Percentiles rank a stretch among this genome's conserved stretches.
phyloP scores from a whole-genome alignment of 2,113 vertebrate genomes.

The Columba livia region DNA sequence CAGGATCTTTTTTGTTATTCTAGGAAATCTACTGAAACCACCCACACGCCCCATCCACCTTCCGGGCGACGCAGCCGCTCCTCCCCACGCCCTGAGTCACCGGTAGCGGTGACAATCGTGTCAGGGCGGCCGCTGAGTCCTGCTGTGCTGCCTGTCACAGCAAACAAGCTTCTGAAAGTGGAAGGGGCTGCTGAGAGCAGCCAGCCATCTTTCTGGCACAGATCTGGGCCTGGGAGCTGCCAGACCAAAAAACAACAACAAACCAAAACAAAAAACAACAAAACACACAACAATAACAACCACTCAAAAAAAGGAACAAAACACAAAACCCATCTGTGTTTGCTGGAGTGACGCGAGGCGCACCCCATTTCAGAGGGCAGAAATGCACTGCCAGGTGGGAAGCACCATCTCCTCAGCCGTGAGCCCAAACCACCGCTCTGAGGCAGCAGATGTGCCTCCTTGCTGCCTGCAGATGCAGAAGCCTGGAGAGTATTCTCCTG shows the following conservation, averaged over 20 bases:
- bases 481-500: not conserved
- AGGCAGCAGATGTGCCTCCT: not conserved
- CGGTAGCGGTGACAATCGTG: not conserved
- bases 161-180: slow-evolving; percentile 11
- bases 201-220: not conserved
- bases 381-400: not conserved
- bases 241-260: not conserved
- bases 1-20: slow-evolving; percentile 23
- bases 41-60: not conserved
- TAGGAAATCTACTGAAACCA: slow-evolving; percentile 12
- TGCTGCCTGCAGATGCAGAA: not conserved
- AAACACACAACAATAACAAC: too few relatives aligned
- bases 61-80: not conserved
- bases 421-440: not conserved
- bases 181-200: slow-evolving; percentile 25
- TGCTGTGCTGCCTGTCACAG: not conserved
- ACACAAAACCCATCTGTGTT: not conserved
- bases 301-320: too few relatives aligned
- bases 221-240: not conserved
- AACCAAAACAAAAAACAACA: too few relatives aligned
- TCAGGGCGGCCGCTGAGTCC: fast-evolving
- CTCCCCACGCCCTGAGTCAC: not conserved
- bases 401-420: fast-evolving
- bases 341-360: not conserved
- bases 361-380: not conserved